Base-by-base conservation (phyloP, 2,888 invertebrate genomes). In the Agriopis aurantiaria region DNA sequence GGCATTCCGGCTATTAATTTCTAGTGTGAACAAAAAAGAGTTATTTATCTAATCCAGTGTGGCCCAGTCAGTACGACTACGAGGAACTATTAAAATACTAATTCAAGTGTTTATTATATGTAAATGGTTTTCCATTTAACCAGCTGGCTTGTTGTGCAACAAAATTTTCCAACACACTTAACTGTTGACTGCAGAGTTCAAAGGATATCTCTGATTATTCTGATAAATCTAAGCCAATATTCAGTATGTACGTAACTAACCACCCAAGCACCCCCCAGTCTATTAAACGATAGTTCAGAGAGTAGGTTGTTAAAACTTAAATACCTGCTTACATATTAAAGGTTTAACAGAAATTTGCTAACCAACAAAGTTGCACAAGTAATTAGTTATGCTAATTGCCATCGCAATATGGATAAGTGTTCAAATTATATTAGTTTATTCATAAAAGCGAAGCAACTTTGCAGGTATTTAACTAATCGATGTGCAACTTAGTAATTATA, bases 401-500 rank as follows among this genome's bases (percentile, higher is more conserved):
- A 48, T 58, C 43, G 45, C 8, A 33, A 58, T 46, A 46, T 48
- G 11, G 43, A 57, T 57, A 43, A 58, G 45, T 33, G 58, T 6
- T 45, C 45, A 17, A 57, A 17, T 57, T 8, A 58, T 46, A 46
- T 46, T 58, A 46, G 45, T 46, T 58, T 58, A 46, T 58, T 58
- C 17, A 58, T 3, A 5, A 33, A 45, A 45, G 45, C 12, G 45
- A 33, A 43, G 57, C 12, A 14, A 58, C 58, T 46, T 58, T 58
- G 58, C 46, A 41, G 56, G 56, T 43, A 40, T 55, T 55, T 12
- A 55, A 55, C 33, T 33, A 33, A 59, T 40, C 49, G 40, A 33
- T 60, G 43, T 49, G 49, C 48, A 49, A 40, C 40, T 23, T 5
- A 33, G 33, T 33, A 3, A 33, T 33, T 33, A 23, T 33, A 33